Conservation (phyloP, 2,888 invertebrate species). For the Priocnemis perturbator region DNA sequence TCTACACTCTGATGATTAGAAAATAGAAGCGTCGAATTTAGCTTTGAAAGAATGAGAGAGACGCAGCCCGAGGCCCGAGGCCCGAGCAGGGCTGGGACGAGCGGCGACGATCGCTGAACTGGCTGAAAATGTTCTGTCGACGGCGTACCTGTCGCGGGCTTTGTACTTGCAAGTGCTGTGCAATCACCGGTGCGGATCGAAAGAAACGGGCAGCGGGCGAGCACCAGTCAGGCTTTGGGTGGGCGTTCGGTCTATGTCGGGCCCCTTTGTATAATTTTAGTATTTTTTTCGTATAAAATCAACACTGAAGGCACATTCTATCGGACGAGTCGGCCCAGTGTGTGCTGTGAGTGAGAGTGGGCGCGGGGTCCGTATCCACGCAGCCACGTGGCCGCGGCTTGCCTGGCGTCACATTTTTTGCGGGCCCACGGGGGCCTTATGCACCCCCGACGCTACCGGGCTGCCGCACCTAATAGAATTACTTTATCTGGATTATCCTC, state of each 20-base stretch:
- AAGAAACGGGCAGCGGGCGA: conserved; percentile 72
- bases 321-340: conserved; percentile 96
- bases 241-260: conserved; percentile 91
- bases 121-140: no score
- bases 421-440: conserved; percentile 67
- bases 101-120: no score
- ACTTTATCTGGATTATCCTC: conserved; percentile 44
- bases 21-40: no score
- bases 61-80: no score
- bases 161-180: conserved; percentile 27
- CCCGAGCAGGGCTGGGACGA: no score
- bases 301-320: conserved; percentile 96
- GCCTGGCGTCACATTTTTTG: conserved; percentile 52
- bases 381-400: conserved; percentile 65
- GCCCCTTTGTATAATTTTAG: conserved; percentile 88
- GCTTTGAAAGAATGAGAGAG: no score
- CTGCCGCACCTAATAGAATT: conserved; percentile 49
- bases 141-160: background rate
- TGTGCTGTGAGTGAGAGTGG: conserved; percentile 81
- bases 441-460: conserved; percentile 63
- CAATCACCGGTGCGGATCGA: conserved; percentile 35
- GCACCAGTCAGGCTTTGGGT: conserved; percentile 79
- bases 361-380: conserved; percentile 73
- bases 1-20: no score
- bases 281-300: conserved; percentile 89